Conservation (phyloP, 2,888 invertebrate species). For the Tenthredo distinguenda region DNA sequence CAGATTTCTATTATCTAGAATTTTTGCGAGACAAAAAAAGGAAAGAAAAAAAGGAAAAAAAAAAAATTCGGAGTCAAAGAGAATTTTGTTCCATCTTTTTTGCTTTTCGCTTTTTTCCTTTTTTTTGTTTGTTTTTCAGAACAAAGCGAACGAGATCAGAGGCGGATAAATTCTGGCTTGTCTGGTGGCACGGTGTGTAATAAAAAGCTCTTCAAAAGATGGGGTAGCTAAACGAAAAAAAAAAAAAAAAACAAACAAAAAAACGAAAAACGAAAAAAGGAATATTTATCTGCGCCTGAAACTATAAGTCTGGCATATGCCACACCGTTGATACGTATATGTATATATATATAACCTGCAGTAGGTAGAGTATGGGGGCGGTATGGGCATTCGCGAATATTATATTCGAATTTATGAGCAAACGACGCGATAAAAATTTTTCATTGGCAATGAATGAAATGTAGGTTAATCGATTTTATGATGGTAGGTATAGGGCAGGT, state of each 20-base stretch:
- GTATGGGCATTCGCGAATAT: background rate
- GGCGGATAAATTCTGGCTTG: background rate
- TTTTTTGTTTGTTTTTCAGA: background rate
- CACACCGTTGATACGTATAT: background rate
- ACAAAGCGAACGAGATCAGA: constrained; percentile 4
- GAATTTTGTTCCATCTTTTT: background rate
- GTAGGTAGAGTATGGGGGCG: background rate
- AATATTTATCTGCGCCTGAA: background rate
- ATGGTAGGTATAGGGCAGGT: background rate
- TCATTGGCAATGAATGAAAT: constrained; percentile 42
- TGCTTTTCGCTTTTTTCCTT: background rate
- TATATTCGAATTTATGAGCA: constrained; percentile 18
- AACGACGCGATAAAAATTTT: constrained; percentile 30
- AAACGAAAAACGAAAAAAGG: background rate
- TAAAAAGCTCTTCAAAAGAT: background rate
- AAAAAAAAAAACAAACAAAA: background rate
- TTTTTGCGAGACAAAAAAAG: background rate
- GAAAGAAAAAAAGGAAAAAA: background rate
- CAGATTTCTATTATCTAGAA: background rate
- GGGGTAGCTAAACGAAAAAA: background rate
- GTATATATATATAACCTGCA: background rate
- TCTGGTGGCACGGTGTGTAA: background rate
- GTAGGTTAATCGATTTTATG: constrained; percentile 39
- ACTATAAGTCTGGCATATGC: constrained; percentile 6
- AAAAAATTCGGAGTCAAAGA: background rate